Evolutionary conservation across 2,797 vertebrate species (phyloP), one percentile per base, ranked within the genome.

Genomic region (Rhinichthys osculus): DNA sequence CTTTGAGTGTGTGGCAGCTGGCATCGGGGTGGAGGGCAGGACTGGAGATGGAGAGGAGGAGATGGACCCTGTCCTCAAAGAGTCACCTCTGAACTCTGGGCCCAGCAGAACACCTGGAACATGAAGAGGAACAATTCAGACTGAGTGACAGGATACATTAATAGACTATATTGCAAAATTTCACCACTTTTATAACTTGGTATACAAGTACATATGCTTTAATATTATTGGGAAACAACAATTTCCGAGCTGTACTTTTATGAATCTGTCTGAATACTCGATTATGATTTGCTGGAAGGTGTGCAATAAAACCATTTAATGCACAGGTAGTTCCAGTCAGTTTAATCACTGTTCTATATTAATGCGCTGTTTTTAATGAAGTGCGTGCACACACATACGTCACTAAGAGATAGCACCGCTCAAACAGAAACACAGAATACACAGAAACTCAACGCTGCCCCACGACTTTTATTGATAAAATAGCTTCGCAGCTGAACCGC

Each of bases 11-110:
- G 86, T 33, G 62, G 96, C 95, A 0, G 97, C 94, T 0, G 96
- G 94, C 92, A 97, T 91, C 0, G 97, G 97, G 2, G 96, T 97
- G 21, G 96, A 97, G 35, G 97, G 96, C 2, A 97, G 95, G 42
- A 98, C 97, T 0, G 98, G 98, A 0, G 98, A 99, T 0, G 98
- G 97, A 0, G 97, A 98, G 3, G 98, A 98, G 1, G 98, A 97
- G 78, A 98, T 96, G 19, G 97, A 98, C 83, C 98, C 98, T 0
- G 96, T 94, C 88, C 97, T 95, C 81, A 97, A 91, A 44, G 95
- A 95, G 70, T 96, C 95, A 0, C 94, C 94, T 77, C 97, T 96
- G 92, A 96, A 98, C 91, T 99, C 98, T 35, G 97, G 97, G 91
- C 97, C 96, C 91, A 99, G 93, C 72, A 99, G 95, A 91, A 99